Evolutionary conservation across 2,888 invertebrate genomes (phyloP), one percentile per base, ranked within the genome.

Genomic region (Sarcophaga rosellei): DNA sequence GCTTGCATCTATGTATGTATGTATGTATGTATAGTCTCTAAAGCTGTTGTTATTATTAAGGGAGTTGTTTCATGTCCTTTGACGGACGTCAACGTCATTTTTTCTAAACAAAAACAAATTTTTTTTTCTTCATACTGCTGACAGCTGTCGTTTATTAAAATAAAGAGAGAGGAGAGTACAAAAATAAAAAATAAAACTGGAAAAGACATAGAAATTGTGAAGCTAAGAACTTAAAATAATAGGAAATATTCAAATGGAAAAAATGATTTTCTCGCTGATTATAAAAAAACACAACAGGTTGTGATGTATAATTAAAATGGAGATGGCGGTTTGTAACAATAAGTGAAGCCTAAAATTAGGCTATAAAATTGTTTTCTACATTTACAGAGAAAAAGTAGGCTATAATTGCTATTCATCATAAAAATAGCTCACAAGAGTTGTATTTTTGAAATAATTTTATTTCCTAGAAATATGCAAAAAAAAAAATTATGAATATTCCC

Each of bases 111-210:
- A 45, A 57, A 66, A 66, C 20, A 62, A 66, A 77, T 57, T 66
- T 69, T 69, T 53, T 63, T 66, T 72, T 63, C 74, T 21, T 80
- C n/a, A n/a, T n/a, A 68, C 72, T 17, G 75, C 76, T 86, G 85
- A 86, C 85, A 86, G 82, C 82, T 86, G 85, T 80, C 82, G 82
- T 77, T 21, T 66, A 78, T 35, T 35, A 35, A 35, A 10, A 78
- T 81, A 74, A 73, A 73, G 20, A 72, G n/a, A 45, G 61, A 25
- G 59, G n/a, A 25, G 23, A 20, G n/a, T 20, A n/a, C 12, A 69
- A 35, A 62, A 62, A 62, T 47, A 20, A 74, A 63, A 45, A 10
- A 6, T 10, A 0, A n/a, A 25, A 4, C 1, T n/a, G 17, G 59
- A 35, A 57, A 57, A 53, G 17, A 53, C 74, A 74, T 62, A 10